phyloP scores from a whole-genome alignment of 2,113 vertebrate genomes.

The Colistium nudipinnis region DNA sequence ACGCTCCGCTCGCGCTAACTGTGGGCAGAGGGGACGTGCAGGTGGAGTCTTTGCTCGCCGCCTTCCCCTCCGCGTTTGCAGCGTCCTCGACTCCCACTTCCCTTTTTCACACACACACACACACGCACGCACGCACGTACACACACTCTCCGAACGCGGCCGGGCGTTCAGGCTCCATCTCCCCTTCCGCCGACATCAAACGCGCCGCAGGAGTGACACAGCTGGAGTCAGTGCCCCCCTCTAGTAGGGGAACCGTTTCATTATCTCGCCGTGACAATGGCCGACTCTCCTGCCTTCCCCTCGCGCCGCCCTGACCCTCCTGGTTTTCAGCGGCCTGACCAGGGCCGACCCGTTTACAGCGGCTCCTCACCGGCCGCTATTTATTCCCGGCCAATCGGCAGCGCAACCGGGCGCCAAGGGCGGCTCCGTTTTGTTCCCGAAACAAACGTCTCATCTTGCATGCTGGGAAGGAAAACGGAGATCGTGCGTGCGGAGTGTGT shows the following conservation, averaged over 20 bases:
- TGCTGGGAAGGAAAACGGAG: not conserved
- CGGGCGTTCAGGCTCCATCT: slow-evolving; percentile 32
- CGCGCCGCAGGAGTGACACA: slow-evolving; percentile 16
- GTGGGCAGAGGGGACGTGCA: slow-evolving; percentile 60
- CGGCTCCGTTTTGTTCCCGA: slow-evolving; percentile 6
- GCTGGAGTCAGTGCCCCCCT: too few relatives aligned
- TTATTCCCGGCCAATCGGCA: slow-evolving; percentile 47
- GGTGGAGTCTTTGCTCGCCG: slow-evolving; percentile 63
- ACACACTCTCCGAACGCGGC: slow-evolving; percentile 8
- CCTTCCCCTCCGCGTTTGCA: slow-evolving; percentile 44
- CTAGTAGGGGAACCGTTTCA: slow-evolving; percentile 47
- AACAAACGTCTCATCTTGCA: slow-evolving; percentile 27
- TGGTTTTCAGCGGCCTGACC: slow-evolving; percentile 38
- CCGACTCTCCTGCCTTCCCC: slow-evolving; percentile 40
- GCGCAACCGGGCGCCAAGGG: slow-evolving; percentile 15
- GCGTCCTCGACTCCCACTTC: slow-evolving; percentile 24
- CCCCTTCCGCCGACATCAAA: slow-evolving; percentile 48
- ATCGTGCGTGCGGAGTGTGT: too few relatives aligned
- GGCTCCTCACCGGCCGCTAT: slow-evolving; percentile 52
- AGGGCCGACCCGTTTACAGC: slow-evolving; percentile 49
- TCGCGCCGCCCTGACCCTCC: slow-evolving; percentile 32
- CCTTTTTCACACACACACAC: not conserved
- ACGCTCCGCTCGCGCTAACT: slow-evolving; percentile 51
- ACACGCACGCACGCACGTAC: not conserved
- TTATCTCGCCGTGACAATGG: slow-evolving; percentile 40